These are phyloP conservation scores for Clarias macrocephalus DNA, from an alignment of 2,113 vertebrate genomes.

Conservation along the genomic window DNA sequence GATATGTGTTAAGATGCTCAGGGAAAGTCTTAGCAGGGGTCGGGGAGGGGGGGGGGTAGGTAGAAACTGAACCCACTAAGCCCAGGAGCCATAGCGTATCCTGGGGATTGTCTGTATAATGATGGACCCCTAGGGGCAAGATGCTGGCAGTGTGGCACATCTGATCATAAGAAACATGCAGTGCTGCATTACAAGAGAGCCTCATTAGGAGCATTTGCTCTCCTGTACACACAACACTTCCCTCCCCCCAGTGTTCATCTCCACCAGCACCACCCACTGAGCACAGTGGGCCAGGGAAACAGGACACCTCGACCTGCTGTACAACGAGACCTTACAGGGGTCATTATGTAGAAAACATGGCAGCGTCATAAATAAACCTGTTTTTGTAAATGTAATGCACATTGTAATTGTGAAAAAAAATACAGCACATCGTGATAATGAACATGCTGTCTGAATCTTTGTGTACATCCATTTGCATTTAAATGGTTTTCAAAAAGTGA, in stretches of 20 bases:
- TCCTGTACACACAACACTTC: constrained; percentile 69
- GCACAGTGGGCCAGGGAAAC: constrained; percentile 50
- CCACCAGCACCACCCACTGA: constrained; percentile 26
- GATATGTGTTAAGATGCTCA: constrained; percentile 21
- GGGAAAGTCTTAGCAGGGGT: constrained; percentile 7
- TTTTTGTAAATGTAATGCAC: not conserved
- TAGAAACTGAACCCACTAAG: constrained; percentile 46
- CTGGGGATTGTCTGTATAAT: constrained; percentile 62
- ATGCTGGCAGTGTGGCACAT: constrained; percentile 70
- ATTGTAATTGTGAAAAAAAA: not conserved
- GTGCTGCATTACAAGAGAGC: constrained; percentile 71
- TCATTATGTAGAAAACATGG: constrained; percentile 12
- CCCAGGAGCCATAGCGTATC: constrained; percentile 45
- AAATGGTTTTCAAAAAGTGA: not conserved
- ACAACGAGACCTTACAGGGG: constrained; percentile 43
- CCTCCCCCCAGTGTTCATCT: constrained; percentile 33
- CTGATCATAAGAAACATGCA: constrained; percentile 73
- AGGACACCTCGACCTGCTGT: constrained; percentile 51
- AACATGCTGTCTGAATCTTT: not conserved
- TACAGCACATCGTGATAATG: not conserved
- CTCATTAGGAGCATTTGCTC: constrained; percentile 74
- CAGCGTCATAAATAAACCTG: not conserved
- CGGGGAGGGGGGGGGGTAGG: constrained; percentile 17
- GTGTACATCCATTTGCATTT: not conserved
- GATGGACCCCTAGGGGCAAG: constrained; percentile 68